phyloP scores from a whole-genome alignment of 2,888 invertebrate genomes.

The Heliconius erato region DNA sequence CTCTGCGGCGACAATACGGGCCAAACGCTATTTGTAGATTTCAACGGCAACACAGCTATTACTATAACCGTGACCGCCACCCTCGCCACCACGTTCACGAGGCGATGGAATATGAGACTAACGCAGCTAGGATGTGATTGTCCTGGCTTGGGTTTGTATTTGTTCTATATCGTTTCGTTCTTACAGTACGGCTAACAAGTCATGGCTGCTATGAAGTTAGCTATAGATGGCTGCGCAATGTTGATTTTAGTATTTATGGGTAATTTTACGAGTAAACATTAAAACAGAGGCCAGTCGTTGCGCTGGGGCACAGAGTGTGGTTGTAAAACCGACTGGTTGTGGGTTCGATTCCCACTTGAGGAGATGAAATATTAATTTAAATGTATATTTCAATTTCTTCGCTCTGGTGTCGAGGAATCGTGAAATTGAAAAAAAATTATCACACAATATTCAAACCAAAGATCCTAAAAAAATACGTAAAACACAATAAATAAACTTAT shows the following conservation, averaged over 20 bases:
- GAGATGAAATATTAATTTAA: too few relatives aligned
- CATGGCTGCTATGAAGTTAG: too few relatives aligned
- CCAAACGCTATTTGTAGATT: conserved; percentile 91
- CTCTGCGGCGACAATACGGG: conserved; percentile 94
- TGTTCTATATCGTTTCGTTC: not conserved
- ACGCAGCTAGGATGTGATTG: conserved; percentile 91
- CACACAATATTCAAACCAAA: not conserved
- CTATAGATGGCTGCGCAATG: too few relatives aligned
- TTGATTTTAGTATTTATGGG: too few relatives aligned
- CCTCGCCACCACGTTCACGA: conserved; percentile 84
- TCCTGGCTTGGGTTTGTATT: conserved; percentile 85
- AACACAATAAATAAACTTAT: not conserved
- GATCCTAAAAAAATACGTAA: not conserved
- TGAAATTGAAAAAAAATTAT: not conserved
- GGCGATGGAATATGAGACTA: conserved; percentile 91
- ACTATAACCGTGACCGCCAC: conserved; percentile 89
- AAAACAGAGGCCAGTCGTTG: too few relatives aligned
- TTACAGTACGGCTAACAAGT: too few relatives aligned
- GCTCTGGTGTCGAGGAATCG: too few relatives aligned
- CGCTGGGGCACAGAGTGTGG: too few relatives aligned
- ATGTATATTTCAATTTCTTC: too few relatives aligned
- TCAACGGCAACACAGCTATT: conserved; percentile 89
- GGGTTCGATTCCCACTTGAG: too few relatives aligned
- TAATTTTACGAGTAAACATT: too few relatives aligned
- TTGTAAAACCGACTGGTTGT: too few relatives aligned